Conservation (phyloP, 2,113 vertebrate genomes). For the Cyprinodon tularosa region DNA sequence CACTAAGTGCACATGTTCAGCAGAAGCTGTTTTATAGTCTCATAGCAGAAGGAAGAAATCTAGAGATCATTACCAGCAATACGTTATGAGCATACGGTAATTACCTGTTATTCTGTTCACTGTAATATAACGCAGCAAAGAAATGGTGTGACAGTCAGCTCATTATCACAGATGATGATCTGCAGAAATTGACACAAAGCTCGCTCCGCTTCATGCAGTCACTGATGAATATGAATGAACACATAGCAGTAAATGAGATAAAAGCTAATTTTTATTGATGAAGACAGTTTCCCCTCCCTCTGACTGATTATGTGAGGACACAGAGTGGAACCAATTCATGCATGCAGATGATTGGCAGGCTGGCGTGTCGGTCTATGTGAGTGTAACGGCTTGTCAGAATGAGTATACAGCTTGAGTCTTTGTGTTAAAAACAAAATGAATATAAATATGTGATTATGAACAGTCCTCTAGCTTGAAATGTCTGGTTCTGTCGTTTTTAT, state of each 20-base stretch:
- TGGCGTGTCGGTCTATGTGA: conserved; percentile 8
- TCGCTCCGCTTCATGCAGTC: conserved; percentile 48
- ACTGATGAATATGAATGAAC: conserved; percentile 69
- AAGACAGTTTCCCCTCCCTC: conserved; percentile 48
- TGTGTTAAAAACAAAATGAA: conserved; percentile 4
- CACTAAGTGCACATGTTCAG: no score
- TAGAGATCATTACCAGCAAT: neutral
- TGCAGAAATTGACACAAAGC: conserved; percentile 45
- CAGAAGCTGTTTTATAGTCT: no score
- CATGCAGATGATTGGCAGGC: conserved; percentile 47
- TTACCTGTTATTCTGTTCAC: neutral
- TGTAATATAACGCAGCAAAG: neutral
- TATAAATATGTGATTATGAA: conserved; percentile 1
- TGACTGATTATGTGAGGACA: conserved; percentile 47
- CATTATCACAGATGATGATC: conserved; percentile 42
- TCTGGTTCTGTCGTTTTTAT: conserved; percentile 19
- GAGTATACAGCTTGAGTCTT: neutral
- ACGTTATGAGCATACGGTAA: neutral
- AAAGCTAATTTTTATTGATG: conserved; percentile 68
- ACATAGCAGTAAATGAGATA: conserved; percentile 67
- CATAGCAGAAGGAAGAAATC: neutral
- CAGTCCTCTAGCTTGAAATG: conserved; percentile 7
- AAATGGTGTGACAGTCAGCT: conserved; percentile 15
- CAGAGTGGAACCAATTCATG: conserved; percentile 61
- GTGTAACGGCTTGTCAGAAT: neutral